Conservation (phyloP, 2,888 invertebrate species). For the Scaptodrosophila latifasciaeformis region DNA sequence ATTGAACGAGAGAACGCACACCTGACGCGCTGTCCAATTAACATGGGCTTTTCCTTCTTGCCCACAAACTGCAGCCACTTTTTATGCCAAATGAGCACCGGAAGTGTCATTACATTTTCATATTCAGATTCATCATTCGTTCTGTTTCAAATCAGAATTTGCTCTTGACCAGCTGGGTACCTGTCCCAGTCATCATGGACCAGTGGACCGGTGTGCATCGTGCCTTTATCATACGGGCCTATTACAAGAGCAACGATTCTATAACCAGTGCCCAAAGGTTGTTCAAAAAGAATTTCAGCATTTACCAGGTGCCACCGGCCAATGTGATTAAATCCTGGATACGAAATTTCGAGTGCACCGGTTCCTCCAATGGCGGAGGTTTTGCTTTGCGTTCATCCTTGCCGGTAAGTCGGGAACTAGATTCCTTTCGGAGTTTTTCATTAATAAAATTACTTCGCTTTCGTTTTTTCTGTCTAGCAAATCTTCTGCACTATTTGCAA, state of each 20-base stretch:
- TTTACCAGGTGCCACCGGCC: slow-evolving; percentile 61
- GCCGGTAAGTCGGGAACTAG: slow-evolving; percentile 50
- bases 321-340: slow-evolving; percentile 69
- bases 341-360: slow-evolving; percentile 65
- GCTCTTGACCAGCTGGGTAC: too few species aligned
- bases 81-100: slow-evolving; percentile 52
- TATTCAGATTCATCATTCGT: too few species aligned
- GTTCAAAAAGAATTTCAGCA: slow-evolving; percentile 67
- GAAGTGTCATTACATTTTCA: slow-evolving; percentile 30
- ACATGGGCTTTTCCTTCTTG: background rate
- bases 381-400: slow-evolving; percentile 46
- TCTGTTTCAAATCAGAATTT: too few species aligned
- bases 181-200: slow-evolving; percentile 64
- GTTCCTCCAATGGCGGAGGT: slow-evolving; percentile 55
- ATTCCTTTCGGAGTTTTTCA: too few species aligned
- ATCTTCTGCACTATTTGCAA: slow-evolving; percentile 63
- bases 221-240: slow-evolving; percentile 63
- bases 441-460: background rate
- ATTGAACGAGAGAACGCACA: background rate
- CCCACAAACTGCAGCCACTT: slow-evolving; percentile 22
- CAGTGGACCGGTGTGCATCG: slow-evolving; percentile 72
- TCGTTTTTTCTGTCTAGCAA: slow-evolving; percentile 41
- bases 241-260: slow-evolving; percentile 68
- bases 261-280: slow-evolving; percentile 61
- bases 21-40: slow-evolving; percentile 8